These are phyloP conservation scores for Ormyrus thymus DNA, from an alignment of 2,888 invertebrate genomes.

Conservation along the genomic window DNA sequence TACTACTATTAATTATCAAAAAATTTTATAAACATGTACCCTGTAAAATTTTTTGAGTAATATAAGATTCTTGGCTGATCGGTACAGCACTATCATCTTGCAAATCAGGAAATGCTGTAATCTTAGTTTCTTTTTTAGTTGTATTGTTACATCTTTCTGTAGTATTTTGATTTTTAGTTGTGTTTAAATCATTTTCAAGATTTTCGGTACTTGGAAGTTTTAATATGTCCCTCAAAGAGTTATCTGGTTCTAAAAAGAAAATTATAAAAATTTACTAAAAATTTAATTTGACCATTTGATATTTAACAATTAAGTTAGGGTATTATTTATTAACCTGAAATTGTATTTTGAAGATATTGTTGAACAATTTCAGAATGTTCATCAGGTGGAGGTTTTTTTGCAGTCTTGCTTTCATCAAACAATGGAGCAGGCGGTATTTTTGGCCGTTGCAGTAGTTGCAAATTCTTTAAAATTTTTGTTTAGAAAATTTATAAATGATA, in stretches of 20 bases:
- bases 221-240: slow-evolving; percentile 57
- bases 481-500: neutral
- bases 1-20: neutral
- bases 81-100: slow-evolving; percentile 64
- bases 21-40: slow-evolving; percentile 57
- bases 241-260: slow-evolving; percentile 54
- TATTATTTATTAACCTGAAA: slow-evolving; percentile 43
- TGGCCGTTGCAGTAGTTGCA: slow-evolving; percentile 76
- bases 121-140: slow-evolving; percentile 12
- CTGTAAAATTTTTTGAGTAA: slow-evolving; percentile 63
- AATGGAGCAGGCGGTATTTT: slow-evolving; percentile 71
- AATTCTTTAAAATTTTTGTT: slow-evolving; percentile 69
- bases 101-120: slow-evolving; percentile 35
- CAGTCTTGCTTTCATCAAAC: slow-evolving; percentile 55
- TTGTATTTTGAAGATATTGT: slow-evolving; percentile 66
- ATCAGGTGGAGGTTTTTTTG: slow-evolving; percentile 44
- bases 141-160: slow-evolving; percentile 36
- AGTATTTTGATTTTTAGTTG: slow-evolving; percentile 33
- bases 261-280: slow-evolving; percentile 2
- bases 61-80: slow-evolving; percentile 63
- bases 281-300: neutral
- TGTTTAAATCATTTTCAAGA: slow-evolving; percentile 41
- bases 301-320: neutral
- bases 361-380: slow-evolving; percentile 65
- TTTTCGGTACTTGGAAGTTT: slow-evolving; percentile 50